These are phyloP conservation scores for Fopius arisanus DNA, from an alignment of 1,140 invertebrate species.

Conservation along the genomic window DNA sequence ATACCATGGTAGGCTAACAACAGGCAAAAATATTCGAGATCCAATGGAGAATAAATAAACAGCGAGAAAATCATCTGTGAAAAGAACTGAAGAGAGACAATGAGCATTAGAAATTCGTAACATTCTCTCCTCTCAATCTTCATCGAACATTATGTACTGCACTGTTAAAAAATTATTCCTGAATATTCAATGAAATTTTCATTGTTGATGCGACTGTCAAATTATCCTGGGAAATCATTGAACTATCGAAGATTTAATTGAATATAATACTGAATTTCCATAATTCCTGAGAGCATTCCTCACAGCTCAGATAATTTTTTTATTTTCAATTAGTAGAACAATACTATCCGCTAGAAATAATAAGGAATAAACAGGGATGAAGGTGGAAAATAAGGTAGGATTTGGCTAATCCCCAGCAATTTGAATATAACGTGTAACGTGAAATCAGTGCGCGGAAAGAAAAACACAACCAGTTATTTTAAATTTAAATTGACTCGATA, in stretches of 20 bases:
- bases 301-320: too few species aligned
- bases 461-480: not conserved
- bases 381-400: not conserved
- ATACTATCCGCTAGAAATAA: too few species aligned
- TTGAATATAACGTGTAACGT: not conserved
- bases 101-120: constrained; percentile 7
- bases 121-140: constrained; percentile 19
- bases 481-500: constrained; percentile 14
- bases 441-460: not conserved
- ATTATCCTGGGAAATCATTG: too few species aligned
- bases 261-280: too few species aligned
- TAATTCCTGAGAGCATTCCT: too few species aligned
- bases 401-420: constrained; percentile 5
- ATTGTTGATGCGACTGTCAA: too few species aligned
- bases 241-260: too few species aligned
- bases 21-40: constrained; percentile 21
- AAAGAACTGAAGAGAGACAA: not conserved
- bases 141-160: constrained; percentile 12
- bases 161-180: constrained; percentile 8
- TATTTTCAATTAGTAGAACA: too few species aligned
- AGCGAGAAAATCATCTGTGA: constrained; percentile 24
- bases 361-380: not conserved
- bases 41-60: not conserved
- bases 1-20: constrained; percentile 9
- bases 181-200: too few species aligned